Evolutionary conservation across 2,113 vertebrate genomes (phyloP), one percentile per base, ranked within the genome.

Genomic region (Colius striatus): DNA sequence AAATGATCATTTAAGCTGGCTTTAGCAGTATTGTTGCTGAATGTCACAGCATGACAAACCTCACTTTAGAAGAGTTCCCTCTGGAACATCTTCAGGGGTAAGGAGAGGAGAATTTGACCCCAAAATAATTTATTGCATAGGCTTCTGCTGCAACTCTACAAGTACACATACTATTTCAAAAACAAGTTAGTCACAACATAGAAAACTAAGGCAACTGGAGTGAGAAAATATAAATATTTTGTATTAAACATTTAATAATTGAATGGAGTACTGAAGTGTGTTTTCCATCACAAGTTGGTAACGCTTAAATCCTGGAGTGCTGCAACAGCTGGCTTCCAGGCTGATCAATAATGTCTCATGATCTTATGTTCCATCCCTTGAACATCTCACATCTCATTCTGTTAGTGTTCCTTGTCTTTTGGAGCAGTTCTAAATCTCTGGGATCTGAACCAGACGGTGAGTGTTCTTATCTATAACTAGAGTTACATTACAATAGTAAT

Each of bases 1-100:
- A 81, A 93, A 93, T 55, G 68, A 55, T 94, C 71, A 63, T 96
- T 92, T 75, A n/a, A 84, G 76, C 80, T 81, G 94, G 79, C 32
- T 78, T 92, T 90, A 77, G 86, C 80, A 91, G 76, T 47, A 17
- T 18, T 80, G 63, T 13, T 81, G 73, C 76, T 84, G 80, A 84
- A 81, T 67, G 75, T 76, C 84, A 82, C 77, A 68, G 77, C 2
- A 3, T 32, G 54, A 29, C 85, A 90, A 63, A 66, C 34, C 77
- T 92, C 14, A 47, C 43, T 30, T 80, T 41, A 41, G 57, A 27
- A 7, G 45, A 89, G 38, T 60, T 79, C 58, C 66, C 34, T 81
- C 62, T 51, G 61, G 73, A 90, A 84, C 32, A 65, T 25, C 36
- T 51, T 53, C 26, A 63, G 29, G 63, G 50, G 10, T 63, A 74